phyloP scores from a whole-genome alignment of 2,113 vertebrate species.

The Synchiropus splendidus region DNA sequence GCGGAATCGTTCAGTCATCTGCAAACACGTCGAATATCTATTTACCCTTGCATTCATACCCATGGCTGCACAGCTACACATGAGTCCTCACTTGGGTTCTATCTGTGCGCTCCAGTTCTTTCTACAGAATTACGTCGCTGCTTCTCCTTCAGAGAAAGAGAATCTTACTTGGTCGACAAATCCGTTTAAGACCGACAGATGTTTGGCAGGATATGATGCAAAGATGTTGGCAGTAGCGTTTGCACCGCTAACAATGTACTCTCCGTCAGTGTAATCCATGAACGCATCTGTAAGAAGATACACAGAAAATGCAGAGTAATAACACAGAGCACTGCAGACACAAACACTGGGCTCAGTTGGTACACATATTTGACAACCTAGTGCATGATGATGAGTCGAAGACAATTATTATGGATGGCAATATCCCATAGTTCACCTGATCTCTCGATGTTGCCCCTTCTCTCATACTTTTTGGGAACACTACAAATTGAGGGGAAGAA shows the following conservation, averaged over 20 bases:
- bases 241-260: slow-evolving; percentile 68
- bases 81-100: slow-evolving; percentile 10
- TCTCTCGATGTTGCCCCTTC: too few species aligned
- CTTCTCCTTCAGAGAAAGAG: not conserved
- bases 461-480: too few species aligned
- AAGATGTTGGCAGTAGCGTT: slow-evolving; percentile 91
- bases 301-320: not conserved
- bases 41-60: slow-evolving; percentile 14
- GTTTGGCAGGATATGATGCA: slow-evolving; percentile 81
- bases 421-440: too few species aligned
- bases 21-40: slow-evolving; percentile 18
- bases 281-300: slow-evolving; percentile 76
- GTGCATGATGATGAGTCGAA: too few species aligned
- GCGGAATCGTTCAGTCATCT: slow-evolving; percentile 23
- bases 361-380: too few species aligned
- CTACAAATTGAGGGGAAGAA: too few species aligned
- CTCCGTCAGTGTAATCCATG: slow-evolving; percentile 72
- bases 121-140: not conserved
- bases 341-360: not conserved
- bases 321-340: not conserved
- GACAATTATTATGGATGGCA: too few species aligned
- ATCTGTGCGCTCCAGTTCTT: slow-evolving; percentile 19
- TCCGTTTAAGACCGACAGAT: slow-evolving; percentile 77
- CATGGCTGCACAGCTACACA: slow-evolving; percentile 30
- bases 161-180: slow-evolving; percentile 84